phyloP scores from a whole-genome alignment of 2,113 vertebrate genomes.

The Elgaria multicarinata region DNA sequence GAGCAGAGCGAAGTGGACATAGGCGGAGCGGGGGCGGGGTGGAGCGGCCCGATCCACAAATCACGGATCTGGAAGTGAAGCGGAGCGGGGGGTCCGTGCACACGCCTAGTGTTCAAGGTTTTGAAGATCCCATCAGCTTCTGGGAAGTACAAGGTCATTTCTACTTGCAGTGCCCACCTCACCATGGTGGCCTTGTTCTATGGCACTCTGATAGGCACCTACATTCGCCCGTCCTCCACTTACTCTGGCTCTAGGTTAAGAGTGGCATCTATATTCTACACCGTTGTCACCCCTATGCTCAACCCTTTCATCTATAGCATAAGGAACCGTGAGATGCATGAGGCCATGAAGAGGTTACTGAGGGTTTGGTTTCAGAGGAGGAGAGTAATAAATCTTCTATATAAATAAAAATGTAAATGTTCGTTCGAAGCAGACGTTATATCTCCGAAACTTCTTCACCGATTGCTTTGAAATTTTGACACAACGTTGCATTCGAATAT shows the following conservation, averaged over 20 bases:
- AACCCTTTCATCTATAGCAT: conserved; percentile 57
- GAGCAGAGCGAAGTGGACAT: too few species aligned
- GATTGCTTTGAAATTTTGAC: too few species aligned
- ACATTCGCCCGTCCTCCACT: conserved; percentile 35
- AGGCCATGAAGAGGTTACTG: conserved; percentile 1
- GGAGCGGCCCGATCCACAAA: too few species aligned
- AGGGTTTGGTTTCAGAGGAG: not conserved
- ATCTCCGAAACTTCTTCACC: too few species aligned
- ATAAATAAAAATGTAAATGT: too few species aligned
- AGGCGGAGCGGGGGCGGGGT: too few species aligned
- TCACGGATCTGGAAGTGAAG: too few species aligned
- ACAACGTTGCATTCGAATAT: too few species aligned
- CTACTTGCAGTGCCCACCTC: conserved; percentile 45
- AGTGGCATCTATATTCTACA: conserved; percentile 34
- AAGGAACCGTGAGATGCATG: conserved; percentile 48
- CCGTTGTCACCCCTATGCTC: conserved; percentile 35
- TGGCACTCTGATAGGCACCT: conserved; percentile 41
- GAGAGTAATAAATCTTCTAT: too few species aligned
- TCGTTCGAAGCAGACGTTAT: too few species aligned
- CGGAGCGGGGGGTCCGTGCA: too few species aligned
- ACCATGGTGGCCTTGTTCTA: conserved; percentile 28
- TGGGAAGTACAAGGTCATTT: conserved; percentile 50
- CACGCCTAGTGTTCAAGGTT: too few species aligned
- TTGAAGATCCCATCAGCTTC: conserved; percentile 29
- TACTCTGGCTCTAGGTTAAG: conserved; percentile 35